These are phyloP conservation scores for Tenrec ecaudatus DNA, from an alignment of 2,113 vertebrate genomes.

Conservation along the genomic window DNA sequence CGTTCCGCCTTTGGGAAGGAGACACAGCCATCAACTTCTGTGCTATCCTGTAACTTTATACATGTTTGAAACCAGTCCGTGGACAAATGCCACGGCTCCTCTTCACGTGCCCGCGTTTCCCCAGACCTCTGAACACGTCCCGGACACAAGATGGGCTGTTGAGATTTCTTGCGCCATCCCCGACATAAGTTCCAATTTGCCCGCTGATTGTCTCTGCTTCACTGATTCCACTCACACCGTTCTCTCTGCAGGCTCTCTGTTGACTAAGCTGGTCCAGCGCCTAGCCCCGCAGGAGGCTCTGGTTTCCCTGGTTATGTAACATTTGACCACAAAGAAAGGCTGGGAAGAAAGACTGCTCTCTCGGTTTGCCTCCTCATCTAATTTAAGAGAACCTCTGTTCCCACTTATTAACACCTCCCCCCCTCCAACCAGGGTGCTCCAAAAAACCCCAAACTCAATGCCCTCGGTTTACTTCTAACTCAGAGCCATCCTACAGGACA, in stretches of 20 bases:
- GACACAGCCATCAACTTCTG: background rate
- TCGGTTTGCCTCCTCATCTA: too few relatives aligned
- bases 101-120: background rate
- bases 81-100: background rate
- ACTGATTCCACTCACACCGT: background rate
- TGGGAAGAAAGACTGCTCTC: too few relatives aligned
- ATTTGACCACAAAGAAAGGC: too few relatives aligned
- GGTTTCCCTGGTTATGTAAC: too few relatives aligned
- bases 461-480: too few relatives aligned
- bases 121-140: background rate
- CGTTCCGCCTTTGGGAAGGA: background rate
- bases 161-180: background rate
- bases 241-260: background rate
- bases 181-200: background rate
- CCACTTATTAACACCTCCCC: too few relatives aligned
- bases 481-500: too few relatives aligned
- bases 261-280: too few relatives aligned
- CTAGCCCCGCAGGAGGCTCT: too few relatives aligned
- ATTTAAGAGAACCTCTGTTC: too few relatives aligned
- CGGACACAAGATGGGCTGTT: background rate
- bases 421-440: too few relatives aligned
- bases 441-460: too few relatives aligned
- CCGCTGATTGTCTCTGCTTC: background rate
- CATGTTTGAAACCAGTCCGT: background rate
- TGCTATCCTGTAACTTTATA: background rate